Base-by-base conservation (phyloP, 2,888 invertebrate genomes). In the Xylocampa areola region DNA sequence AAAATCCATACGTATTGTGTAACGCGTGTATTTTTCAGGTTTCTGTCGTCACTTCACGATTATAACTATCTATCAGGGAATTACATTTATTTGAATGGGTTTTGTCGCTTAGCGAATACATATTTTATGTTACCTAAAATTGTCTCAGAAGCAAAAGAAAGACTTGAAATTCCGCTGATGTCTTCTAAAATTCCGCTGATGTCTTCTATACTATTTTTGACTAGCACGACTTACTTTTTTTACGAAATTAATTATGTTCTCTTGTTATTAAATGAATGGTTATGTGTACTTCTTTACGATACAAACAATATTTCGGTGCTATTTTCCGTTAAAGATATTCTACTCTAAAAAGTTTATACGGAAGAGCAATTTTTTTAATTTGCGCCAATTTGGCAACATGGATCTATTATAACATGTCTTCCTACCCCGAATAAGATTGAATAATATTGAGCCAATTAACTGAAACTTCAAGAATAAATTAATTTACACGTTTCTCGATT, bases 1-100 rank as follows among this genome's bases (percentile, higher is more conserved):
- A 72, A 70, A 76, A 76, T 73, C 69, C 61, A 76, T 76, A 69
- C 65, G 51, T 50, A 68, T 75, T 75, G 66, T 75, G 62, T 68
- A 65, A 74, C 64, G 25, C 45, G 47, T 52, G 19, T 49, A 49
- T 27, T 50, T 53, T 53, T 51, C 37, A 32, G 60, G 16, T 36
- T 59, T 49, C 41, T 33, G 32, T 32, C 57, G 50, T 51, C 63
- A 49, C 41, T 21, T 8, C 16, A 30, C 4, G 30, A 37, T 50
- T 25, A 10, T 29, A 41, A 29, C 6, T 17, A 29, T 11, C 7
- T 37, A 23, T 11, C 1, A 11, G n/a, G 21, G 11, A 8, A 7
- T 40, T 25, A 8, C 6, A 10, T n/a, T n/a, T n/a, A n/a, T n/a
- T n/a, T n/a, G n/a, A n/a, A n/a, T n/a, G n/a, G n/a, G n/a, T n/a